These are phyloP conservation scores for Thaumatotibia leucotreta DNA, from an alignment of 1,140 invertebrate genomes.

Conservation along the genomic window DNA sequence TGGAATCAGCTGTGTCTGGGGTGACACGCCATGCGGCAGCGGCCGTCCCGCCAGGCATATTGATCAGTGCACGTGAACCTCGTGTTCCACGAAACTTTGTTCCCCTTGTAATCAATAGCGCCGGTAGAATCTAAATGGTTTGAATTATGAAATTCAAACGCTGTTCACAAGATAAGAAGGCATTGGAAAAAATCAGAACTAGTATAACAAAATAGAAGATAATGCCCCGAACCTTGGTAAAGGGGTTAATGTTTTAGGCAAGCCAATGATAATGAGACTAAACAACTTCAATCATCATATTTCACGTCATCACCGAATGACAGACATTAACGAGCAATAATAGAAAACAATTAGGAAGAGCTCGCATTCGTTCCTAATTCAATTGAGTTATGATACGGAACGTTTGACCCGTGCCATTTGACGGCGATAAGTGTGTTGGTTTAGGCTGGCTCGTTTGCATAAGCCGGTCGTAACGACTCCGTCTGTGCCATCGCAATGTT, in stretches of 20 bases:
- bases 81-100: constrained; percentile 15
- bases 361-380: constrained; percentile 5
- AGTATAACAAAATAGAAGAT: too few species aligned
- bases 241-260: not conserved
- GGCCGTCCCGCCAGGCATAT: constrained; percentile 63
- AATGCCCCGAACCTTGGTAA: not conserved
- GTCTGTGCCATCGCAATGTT: not conserved
- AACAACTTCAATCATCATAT: constrained; percentile 1
- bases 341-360: constrained; percentile 3
- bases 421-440: constrained; percentile 10
- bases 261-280: not conserved
- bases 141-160: not conserved
- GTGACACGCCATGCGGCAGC: constrained; percentile 49
- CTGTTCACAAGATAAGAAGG: too few species aligned
- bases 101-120: constrained; percentile 14
- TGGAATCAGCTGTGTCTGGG: constrained; percentile 70
- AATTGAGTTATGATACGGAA: constrained; percentile 9
- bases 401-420: constrained; percentile 6
- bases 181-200: not conserved
- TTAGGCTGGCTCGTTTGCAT: constrained; percentile 5
- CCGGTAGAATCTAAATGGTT: constrained; percentile 15
- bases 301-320: not conserved
- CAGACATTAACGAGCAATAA: not conserved
- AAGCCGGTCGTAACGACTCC: not conserved
- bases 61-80: constrained; percentile 67